phyloP scores from a whole-genome alignment of 37 sponge, comb jelly and placozoan genomes.

The Beroe ovata region DNA sequence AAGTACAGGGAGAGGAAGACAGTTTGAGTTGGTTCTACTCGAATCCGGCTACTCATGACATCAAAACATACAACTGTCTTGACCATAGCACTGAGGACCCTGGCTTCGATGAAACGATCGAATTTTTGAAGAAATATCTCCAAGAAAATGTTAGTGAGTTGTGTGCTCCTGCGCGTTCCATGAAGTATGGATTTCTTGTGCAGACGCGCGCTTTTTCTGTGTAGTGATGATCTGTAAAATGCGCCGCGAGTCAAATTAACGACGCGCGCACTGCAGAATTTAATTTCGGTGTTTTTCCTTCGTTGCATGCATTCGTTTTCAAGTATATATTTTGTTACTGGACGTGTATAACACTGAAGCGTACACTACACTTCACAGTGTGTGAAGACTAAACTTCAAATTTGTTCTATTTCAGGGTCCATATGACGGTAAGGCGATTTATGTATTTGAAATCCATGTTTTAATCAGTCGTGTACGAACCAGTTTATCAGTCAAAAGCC shows the following conservation, averaged over 20 bases:
- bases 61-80: constrained; percentile 28
- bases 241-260: not conserved
- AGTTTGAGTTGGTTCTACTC: constrained; percentile 60
- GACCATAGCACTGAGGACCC: constrained; percentile 56
- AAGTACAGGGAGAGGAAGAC: constrained; percentile 48
- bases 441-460: too few relatives aligned
- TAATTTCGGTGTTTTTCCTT: too few relatives aligned
- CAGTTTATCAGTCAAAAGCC: too few relatives aligned
- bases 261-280: not conserved
- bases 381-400: too few relatives aligned
- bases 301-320: too few relatives aligned
- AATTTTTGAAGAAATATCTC: not conserved
- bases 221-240: not conserved
- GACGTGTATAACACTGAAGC: too few relatives aligned
- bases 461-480: too few relatives aligned
- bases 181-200: not conserved
- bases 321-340: too few relatives aligned
- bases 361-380: too few relatives aligned
- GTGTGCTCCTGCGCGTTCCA: not conserved
- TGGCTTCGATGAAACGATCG: constrained; percentile 31
- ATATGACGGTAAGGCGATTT: constrained; percentile 17
- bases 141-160: not conserved
- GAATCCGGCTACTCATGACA: constrained; percentile 33
- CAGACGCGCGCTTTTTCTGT: not conserved
- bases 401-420: constrained; percentile 20